Evolutionary conservation across 2,797 vertebrate species (phyloP).

Genomic region (Anniella stebbinsi): DNA sequence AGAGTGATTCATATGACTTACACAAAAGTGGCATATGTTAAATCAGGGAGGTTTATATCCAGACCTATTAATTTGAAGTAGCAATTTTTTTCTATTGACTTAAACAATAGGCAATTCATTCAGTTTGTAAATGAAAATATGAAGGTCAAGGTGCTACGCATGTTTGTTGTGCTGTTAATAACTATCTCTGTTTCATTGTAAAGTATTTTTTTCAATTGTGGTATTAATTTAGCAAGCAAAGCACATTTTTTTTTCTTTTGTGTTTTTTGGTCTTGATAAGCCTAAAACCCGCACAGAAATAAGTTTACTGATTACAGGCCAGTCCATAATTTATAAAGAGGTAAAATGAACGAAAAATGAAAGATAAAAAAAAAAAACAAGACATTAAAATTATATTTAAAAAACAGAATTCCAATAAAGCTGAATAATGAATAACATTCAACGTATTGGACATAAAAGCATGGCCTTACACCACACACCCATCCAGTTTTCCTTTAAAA

Average conservation of each 20-base stretch:
- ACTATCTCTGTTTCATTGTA: accelerated
- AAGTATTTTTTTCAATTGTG: background rate
- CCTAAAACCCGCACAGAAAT: conserved; percentile 2
- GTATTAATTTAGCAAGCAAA: conserved; percentile 27
- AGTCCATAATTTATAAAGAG: background rate
- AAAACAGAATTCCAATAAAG: too few species aligned
- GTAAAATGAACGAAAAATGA: too few species aligned
- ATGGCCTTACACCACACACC: background rate
- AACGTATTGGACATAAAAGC: conserved; percentile 1
- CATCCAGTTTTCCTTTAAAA: conserved; percentile 24
- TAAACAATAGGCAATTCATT: background rate
- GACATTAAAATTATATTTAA: too few species aligned
- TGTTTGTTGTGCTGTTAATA: background rate
- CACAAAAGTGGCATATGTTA: background rate
- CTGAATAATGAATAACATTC: conserved; percentile 6
- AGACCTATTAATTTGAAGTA: conserved; percentile 1
- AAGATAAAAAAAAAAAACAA: too few species aligned
- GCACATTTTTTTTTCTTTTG: background rate
- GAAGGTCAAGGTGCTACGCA: background rate
- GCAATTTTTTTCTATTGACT: conserved; percentile 9
- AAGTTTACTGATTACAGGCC: background rate
- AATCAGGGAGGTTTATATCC: conserved; percentile 12
- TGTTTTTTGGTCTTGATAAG: conserved; percentile 16
- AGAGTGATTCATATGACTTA: background rate
- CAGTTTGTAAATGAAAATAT: background rate